These are phyloP conservation scores for Carassius carassius DNA, from an alignment of 2,113 vertebrate genomes.

Conservation along the genomic window DNA sequence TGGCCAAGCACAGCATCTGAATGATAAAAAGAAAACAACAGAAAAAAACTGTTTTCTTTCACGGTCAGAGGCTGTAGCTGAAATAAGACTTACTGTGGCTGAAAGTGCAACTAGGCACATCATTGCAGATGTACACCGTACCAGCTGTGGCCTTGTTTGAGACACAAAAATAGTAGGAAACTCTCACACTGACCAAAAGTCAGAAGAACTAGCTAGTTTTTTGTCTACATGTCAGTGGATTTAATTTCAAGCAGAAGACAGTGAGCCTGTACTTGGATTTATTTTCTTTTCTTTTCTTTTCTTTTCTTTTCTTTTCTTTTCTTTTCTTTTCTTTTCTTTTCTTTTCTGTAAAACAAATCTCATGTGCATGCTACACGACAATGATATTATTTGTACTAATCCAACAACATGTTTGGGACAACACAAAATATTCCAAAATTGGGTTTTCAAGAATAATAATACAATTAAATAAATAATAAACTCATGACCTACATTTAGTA, in stretches of 20 bases:
- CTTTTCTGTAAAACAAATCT: too few species aligned
- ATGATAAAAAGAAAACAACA: neutral
- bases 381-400: too few species aligned
- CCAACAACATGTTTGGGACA: too few species aligned
- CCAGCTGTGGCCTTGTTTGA: slow-evolving; percentile 50
- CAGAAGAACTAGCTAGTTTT: neutral
- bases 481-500: neutral
- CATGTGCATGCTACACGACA: too few species aligned
- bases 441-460: too few species aligned
- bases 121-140: slow-evolving; percentile 1
- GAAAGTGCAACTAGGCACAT: slow-evolving; percentile 37
- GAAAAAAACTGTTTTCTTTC: neutral
- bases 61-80: slow-evolving; percentile 19
- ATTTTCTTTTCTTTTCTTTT: too few species aligned
- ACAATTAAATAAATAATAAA: too few species aligned
- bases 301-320: too few species aligned
- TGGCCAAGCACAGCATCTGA: neutral
- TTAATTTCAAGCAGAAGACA: neutral
- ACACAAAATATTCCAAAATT: too few species aligned
- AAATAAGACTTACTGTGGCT: slow-evolving; percentile 44
- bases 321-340: too few species aligned
- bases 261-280: neutral
- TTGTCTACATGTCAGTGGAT: neutral
- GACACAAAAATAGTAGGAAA: neutral
- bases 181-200: neutral